Base-by-base conservation (phyloP, 64 coral and sea anemone genomes). In the Pachyseris speciosa region DNA sequence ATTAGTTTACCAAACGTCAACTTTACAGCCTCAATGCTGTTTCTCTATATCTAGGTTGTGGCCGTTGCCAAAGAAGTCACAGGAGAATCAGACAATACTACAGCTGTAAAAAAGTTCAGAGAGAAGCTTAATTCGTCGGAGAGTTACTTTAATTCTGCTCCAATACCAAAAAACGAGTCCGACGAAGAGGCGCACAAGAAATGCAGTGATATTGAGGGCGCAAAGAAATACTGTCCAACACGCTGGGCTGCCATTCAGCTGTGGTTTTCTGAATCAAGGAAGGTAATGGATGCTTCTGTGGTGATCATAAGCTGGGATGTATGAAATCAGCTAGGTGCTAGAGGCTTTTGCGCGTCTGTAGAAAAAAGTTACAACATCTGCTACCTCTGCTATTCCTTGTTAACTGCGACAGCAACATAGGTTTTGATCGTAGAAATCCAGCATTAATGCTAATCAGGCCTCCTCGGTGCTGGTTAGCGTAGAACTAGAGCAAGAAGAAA, bases 221-320 rank as follows among this genome's bases (percentile, higher is more conserved):
- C 94, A 12, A 87, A 88, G 31, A 96, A 88, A 59, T 66, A 96
- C 48, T 96, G 94, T 40, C 94, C 94, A 17, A 76, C 33, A 39
- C 84, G 94, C 37, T 96, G 94, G 94, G 81, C 74, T 26, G 89
- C 94, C 8, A 65, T 96, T 32, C 74, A 96, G 60, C 72, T 80
- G 20, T 96, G 94, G 94, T 92, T 96, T 50, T 19, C 79, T 12
- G 94, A 96, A 72, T 55, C 94, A 4, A 92, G 77, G 66, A 96
- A 96, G 94, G 94, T 87, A 66, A 87, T 5, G 6, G 3, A 5
- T 53, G 31, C 1, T 2, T 41, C n/a, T n/a, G n/a, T n/a, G n/a
- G n/a, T n/a, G n/a, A n/a, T n/a, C n/a, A n/a, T n/a, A n/a, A n/a
- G n/a, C n/a, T n/a, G n/a, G n/a, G n/a, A n/a, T n/a, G n/a, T n/a